These are phyloP conservation scores for Xestia c-nigrum DNA, from an alignment of 2,888 invertebrate genomes.

Conservation along the genomic window DNA sequence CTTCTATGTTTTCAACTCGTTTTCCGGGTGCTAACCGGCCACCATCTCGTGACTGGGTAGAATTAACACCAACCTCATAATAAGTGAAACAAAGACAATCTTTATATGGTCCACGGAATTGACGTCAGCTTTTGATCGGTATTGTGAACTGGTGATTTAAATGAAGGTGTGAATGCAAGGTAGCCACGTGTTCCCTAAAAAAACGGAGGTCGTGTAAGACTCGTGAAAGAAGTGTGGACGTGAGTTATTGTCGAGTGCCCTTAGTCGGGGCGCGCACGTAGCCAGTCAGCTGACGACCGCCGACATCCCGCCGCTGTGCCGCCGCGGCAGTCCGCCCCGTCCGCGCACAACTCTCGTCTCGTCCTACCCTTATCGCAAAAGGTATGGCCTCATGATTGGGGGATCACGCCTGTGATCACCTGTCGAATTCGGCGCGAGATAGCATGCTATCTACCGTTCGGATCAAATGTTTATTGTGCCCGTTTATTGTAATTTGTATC, in stretches of 20 bases:
- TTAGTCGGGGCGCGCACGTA: constrained; percentile 80
- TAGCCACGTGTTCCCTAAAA: constrained; percentile 72
- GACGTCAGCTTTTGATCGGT: constrained; percentile 63
- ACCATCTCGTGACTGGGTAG: constrained; percentile 68
- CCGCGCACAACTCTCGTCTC: constrained; percentile 75
- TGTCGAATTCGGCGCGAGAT: constrained; percentile 67
- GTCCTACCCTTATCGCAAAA: constrained; percentile 81
- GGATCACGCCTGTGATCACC: constrained; percentile 64
- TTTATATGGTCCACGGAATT: constrained; percentile 62
- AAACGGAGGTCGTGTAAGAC: constrained; percentile 73
- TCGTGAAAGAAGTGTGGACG: constrained; percentile 71
- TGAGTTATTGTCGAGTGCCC: constrained; percentile 77
- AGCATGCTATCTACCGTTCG: constrained; percentile 68
- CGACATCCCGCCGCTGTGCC: constrained; percentile 69
- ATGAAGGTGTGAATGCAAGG: constrained; percentile 46
- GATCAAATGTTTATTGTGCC: constrained; percentile 75
- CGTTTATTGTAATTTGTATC: constrained; percentile 69
- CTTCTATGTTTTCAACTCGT: constrained; percentile 66
- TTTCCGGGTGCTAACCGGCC: constrained; percentile 62
- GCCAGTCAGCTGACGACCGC: constrained; percentile 63
- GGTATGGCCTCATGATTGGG: constrained; percentile 80
- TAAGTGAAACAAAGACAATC: constrained; percentile 74
- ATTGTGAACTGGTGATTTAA: constrained; percentile 61
- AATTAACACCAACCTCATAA: constrained; percentile 75
- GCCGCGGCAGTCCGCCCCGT: constrained; percentile 75